These are phyloP conservation scores for Montifringilla adamsi DNA, from an alignment of 2,113 vertebrate genomes.

Conservation along the genomic window DNA sequence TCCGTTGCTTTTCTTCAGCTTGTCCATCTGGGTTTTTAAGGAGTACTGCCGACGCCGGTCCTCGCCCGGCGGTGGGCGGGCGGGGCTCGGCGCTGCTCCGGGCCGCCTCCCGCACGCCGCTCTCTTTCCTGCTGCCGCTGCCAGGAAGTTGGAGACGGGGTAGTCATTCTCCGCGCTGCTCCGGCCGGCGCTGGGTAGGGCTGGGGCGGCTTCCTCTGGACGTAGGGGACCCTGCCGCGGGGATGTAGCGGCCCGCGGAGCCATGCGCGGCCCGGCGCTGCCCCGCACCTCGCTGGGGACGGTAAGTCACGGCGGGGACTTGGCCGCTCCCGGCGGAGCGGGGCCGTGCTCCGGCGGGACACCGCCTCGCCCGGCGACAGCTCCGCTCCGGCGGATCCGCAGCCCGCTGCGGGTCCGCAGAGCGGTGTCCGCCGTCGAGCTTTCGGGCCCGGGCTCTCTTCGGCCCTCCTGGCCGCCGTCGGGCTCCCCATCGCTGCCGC, in stretches of 20 bases:
- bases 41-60: background rate
- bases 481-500: background rate
- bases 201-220: background rate
- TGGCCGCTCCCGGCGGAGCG: background rate
- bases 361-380: background rate
- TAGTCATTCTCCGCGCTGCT: background rate
- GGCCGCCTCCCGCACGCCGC: background rate
- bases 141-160: constrained; percentile 17
- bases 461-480: background rate
- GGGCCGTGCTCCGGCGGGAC: background rate
- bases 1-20: rapidly evolving
- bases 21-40: rapidly evolving
- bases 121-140: background rate
- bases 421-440: background rate
- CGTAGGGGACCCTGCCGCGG: background rate
- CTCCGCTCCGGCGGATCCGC: background rate
- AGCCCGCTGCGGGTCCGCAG: background rate
- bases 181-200: background rate
- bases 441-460: background rate
- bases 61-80: background rate
- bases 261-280: constrained; percentile 43
- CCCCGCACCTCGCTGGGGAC: background rate
- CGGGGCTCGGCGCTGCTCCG: background rate
- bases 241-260: constrained; percentile 20
- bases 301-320: constrained; percentile 31